phyloP scores from a whole-genome alignment of 92 coral and sea anemone species.

The Micromussa lordhowensis region DNA sequence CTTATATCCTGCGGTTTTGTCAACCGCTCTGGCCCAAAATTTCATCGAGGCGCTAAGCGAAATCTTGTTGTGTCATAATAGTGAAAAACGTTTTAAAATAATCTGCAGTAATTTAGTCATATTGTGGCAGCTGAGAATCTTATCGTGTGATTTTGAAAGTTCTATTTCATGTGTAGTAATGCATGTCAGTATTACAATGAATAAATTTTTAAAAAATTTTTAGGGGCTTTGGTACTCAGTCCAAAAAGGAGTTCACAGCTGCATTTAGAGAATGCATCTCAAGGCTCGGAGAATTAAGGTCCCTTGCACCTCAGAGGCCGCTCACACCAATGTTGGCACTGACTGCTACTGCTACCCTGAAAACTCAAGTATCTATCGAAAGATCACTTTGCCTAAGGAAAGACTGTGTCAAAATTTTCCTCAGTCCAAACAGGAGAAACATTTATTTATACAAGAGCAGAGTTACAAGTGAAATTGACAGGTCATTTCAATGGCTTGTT shows the following conservation, averaged over 20 bases:
- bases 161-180: too few relatives aligned
- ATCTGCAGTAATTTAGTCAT: too few relatives aligned
- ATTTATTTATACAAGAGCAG: slow-evolving; percentile 33
- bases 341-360: slow-evolving; percentile 53
- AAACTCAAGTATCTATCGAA: slow-evolving; percentile 15
- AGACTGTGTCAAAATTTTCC: slow-evolving; percentile 10
- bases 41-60: too few relatives aligned
- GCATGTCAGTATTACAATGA: too few relatives aligned
- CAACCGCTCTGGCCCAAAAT: too few relatives aligned
- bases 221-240: slow-evolving; percentile 45
- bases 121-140: too few relatives aligned
- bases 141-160: too few relatives aligned
- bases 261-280: slow-evolving; percentile 68
- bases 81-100: too few relatives aligned
- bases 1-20: too few relatives aligned
- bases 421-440: slow-evolving; percentile 62
- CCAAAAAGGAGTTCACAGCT: slow-evolving; percentile 37
- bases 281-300: slow-evolving; percentile 57
- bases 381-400: slow-evolving; percentile 18
- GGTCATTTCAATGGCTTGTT: slow-evolving; percentile 61
- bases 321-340: slow-evolving; percentile 50
- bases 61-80: too few relatives aligned
- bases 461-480: slow-evolving; percentile 15
- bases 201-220: too few relatives aligned
- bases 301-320: slow-evolving; percentile 39